Percentiles rank a stretch among this genome's conserved stretches.
These are phyloP conservation scores for Drosophila watanabei DNA, from an alignment of 1,140 invertebrate species.

Conservation along the genomic window DNA sequence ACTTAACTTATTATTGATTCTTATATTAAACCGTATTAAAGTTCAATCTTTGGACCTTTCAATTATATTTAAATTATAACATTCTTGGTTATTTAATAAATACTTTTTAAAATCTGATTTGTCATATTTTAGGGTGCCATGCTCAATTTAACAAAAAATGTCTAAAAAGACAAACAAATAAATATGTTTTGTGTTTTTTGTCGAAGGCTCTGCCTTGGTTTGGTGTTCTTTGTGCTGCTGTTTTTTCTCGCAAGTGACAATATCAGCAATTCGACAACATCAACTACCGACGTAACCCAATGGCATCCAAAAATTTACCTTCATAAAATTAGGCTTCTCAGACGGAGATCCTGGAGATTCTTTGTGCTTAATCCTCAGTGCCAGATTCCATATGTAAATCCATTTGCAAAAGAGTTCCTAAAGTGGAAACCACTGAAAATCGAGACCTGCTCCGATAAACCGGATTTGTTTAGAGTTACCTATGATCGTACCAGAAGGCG, in stretches of 20 bases:
- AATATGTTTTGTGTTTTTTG: slow-evolving; percentile 26
- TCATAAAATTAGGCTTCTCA: too few species aligned
- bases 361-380: slow-evolving; percentile 35
- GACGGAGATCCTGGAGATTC: slow-evolving; percentile 11
- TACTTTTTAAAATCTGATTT: background rate
- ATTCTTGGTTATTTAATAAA: background rate
- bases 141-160: background rate
- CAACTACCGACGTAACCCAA: background rate
- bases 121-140: background rate
- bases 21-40: too few species aligned
- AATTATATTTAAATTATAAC: background rate
- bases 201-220: slow-evolving; percentile 12
- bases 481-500: slow-evolving; percentile 51
- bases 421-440: slow-evolving; percentile 87
- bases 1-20: too few species aligned
- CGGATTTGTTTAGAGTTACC: slow-evolving; percentile 85
- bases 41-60: background rate
- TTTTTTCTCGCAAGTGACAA: slow-evolving; percentile 4
- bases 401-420: slow-evolving; percentile 87
- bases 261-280: background rate
- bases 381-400: slow-evolving; percentile 87
- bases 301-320: too few species aligned
- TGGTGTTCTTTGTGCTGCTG: background rate
- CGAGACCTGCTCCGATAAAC: slow-evolving; percentile 86
- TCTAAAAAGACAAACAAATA: background rate